Conservation (phyloP, 2,888 invertebrate species). For the Isoperla grammatica region DNA sequence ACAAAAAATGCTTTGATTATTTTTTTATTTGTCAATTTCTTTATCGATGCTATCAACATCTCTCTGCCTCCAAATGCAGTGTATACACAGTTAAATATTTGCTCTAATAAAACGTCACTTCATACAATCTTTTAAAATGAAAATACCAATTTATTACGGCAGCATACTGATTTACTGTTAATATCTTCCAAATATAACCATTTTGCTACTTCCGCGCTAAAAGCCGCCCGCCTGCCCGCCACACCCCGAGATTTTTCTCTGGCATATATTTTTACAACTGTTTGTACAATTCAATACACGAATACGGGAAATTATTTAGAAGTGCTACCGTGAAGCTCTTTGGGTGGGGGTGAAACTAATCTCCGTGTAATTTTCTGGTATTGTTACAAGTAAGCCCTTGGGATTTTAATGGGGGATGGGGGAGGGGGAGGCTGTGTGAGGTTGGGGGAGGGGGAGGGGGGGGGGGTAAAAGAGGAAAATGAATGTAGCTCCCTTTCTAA, state of each 20-base stretch:
- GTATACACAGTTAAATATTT: too few relatives aligned
- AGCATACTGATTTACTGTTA: too few relatives aligned
- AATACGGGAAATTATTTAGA: constrained; percentile 31
- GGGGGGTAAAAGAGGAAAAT: constrained; percentile 19
- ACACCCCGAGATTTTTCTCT: neutral
- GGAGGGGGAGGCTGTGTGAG: constrained; percentile 13
- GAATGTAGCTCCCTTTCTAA: constrained; percentile 18
- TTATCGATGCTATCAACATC: too few relatives aligned
- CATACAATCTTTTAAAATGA: too few relatives aligned
- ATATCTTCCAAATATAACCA: too few relatives aligned
- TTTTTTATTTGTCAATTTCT: too few relatives aligned
- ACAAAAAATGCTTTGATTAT: too few relatives aligned
- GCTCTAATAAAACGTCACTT: too few relatives aligned
- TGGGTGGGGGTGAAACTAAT: constrained; percentile 29
- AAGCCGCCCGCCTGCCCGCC: too few relatives aligned
- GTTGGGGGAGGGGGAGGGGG: constrained; percentile 2
- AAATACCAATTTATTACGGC: too few relatives aligned
- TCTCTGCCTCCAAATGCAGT: too few relatives aligned
- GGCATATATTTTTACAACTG: constrained; percentile 20
- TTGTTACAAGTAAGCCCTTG: constrained; percentile 34
- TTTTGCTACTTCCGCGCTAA: too few relatives aligned
- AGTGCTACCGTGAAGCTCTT: constrained; percentile 19
- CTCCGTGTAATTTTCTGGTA: constrained; percentile 35
- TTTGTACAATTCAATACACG: constrained; percentile 14
- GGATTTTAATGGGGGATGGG: constrained; percentile 20